Percentiles rank a stretch among this genome's conserved stretches.
phyloP scores from a whole-genome alignment of 2,888 invertebrate genomes.

The Thysanoteuthis rhombus region DNA sequence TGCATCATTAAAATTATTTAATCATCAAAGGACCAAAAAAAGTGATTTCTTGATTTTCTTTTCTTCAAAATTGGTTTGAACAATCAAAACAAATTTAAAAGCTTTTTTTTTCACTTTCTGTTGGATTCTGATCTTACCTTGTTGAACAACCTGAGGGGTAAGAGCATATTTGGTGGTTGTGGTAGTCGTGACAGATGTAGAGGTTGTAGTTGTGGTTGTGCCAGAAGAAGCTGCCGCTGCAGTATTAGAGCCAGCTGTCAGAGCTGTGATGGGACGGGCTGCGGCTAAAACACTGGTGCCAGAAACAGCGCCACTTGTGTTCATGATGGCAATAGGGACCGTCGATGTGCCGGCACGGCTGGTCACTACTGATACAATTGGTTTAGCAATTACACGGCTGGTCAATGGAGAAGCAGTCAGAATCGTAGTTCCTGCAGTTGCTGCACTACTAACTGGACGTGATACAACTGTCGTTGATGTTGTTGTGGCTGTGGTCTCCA shows the following conservation, averaged over 20 bases:
- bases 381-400: constrained; percentile 34
- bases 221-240: constrained; percentile 34
- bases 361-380: constrained; percentile 44
- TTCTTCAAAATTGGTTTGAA: too few species aligned
- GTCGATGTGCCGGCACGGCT: constrained; percentile 40
- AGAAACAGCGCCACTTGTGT: constrained; percentile 33
- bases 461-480: constrained; percentile 14
- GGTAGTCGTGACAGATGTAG: constrained; percentile 34
- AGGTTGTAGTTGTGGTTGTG: constrained; percentile 36
- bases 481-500: constrained; percentile 22
- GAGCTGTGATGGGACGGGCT: constrained; percentile 28
- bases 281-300: constrained; percentile 23
- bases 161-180: constrained; percentile 78
- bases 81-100: too few species aligned
- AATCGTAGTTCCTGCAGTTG: constrained; percentile 27
- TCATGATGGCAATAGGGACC: constrained; percentile 42
- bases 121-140: constrained; percentile 72
- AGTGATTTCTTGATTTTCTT: too few species aligned
- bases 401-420: constrained; percentile 39
- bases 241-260: constrained; percentile 35
- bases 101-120: too few species aligned
- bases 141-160: constrained; percentile 91
- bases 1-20: too few species aligned
- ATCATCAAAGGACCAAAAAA: too few species aligned
- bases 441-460: constrained; percentile 20